These are phyloP conservation scores for Eulemur mongoz DNA, from an alignment of 2,797 vertebrate species.

Conservation along the genomic window DNA sequence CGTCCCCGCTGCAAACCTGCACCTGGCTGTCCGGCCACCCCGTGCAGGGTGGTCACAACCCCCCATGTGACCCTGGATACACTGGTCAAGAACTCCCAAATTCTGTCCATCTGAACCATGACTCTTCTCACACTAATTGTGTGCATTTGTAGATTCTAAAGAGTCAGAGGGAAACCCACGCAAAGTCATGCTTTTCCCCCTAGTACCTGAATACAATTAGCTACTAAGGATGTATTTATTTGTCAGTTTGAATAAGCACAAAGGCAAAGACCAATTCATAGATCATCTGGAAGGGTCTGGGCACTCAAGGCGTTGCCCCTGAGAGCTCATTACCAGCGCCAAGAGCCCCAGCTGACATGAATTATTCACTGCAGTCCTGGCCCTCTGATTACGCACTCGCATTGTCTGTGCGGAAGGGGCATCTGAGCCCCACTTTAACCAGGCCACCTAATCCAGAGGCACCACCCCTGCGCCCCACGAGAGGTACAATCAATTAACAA, in stretches of 20 bases:
- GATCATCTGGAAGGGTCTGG: conserved; percentile 70
- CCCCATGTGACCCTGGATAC: rapidly evolving
- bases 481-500: neutral
- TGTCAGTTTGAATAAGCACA: conserved; percentile 75
- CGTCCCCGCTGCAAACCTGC: rapidly evolving
- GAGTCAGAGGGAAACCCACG: neutral
- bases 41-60: rapidly evolving
- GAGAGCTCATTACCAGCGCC: conserved; percentile 86
- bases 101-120: rapidly evolving
- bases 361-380: conserved; percentile 82
- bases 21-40: neutral
- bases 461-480: neutral
- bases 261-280: conserved; percentile 70
- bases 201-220: conserved; percentile 47
- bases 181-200: neutral
- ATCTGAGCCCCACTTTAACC: conserved; percentile 78
- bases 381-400: conserved; percentile 73
- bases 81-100: neutral
- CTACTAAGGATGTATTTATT: conserved; percentile 54
- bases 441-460: neutral
- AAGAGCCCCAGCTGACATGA: conserved; percentile 78
- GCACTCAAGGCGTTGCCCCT: conserved; percentile 62
- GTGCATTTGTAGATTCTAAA: rapidly evolving
- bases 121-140: rapidly evolving
- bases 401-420: conserved; percentile 66